Evolutionary conservation across 53 echinoderm and acorn worm genomes (phyloP), one percentile per base, ranked within the genome.

Genomic region (Stichopus horrens): DNA sequence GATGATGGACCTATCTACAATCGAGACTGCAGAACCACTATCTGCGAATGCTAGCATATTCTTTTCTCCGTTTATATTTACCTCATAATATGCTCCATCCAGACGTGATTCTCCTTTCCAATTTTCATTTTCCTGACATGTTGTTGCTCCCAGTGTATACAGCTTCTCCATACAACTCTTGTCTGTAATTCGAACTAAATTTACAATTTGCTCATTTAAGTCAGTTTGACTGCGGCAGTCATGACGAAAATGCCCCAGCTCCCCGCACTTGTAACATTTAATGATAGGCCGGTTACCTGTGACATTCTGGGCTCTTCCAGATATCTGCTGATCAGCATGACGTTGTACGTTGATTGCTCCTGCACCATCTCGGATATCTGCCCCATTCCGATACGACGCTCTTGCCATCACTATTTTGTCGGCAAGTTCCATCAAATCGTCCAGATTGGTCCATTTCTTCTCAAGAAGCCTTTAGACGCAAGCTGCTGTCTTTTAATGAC

Each of bases 381-480:
- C 37, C 37, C 75, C 5, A 80, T 80, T 80, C 81, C 81, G 53
- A 10, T 11, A 51, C 10, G 54, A 51, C 4, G 52, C 53, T 4
- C 81, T n/a, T 10, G 56, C 81, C 10, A 80, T 55, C 53, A 80
- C 13, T 11, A 52, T n/a, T 7, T 80, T 54, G 52, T 80, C 81
- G 0, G 54, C 81, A 80, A 80, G 53, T 0, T 54, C 55, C 9
- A 55, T 51, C 7, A 86, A 13, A 8, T 86, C 86, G 10, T n/a
- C 66, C 6, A 86, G 52, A 9, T 11, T 13, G 51, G 68, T 13
- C 71, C 68, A 86, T 23, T 52, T 67, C 11, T 86, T 37, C 73
- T 86, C 86, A 21, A 86, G 86, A 11, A 86, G 37, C 63, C 63
- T 67, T 68, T 37, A 37, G 51, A 7, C 73, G 68, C n/a, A 86